Evolutionary conservation across 2,797 vertebrate species (phyloP).

Genomic region (Peromyscus attwateri): DNA sequence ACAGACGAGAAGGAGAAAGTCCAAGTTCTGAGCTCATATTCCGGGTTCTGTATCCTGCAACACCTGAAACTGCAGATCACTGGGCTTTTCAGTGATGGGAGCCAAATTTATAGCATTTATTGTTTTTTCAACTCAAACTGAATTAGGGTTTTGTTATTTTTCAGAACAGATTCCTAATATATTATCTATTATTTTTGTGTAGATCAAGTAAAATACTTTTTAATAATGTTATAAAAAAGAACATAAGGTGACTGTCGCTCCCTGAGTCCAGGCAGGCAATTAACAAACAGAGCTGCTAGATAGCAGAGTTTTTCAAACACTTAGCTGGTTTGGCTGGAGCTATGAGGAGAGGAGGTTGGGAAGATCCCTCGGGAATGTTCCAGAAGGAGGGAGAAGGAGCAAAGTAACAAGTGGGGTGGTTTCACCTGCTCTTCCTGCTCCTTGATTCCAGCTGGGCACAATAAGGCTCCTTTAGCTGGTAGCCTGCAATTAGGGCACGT

Average conservation of each 20-base stretch:
- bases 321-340: neutral
- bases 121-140: neutral
- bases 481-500: slow-evolving; percentile 59
- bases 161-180: neutral
- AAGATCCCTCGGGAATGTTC: neutral
- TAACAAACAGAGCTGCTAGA: neutral
- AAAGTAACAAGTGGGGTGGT: neutral
- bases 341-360: neutral
- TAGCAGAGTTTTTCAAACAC: neutral
- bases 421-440: slow-evolving; percentile 7
- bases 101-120: neutral
- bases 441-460: slow-evolving; percentile 38
- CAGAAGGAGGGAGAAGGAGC: neutral
- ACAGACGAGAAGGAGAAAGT: neutral
- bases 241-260: neutral
- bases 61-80: neutral
- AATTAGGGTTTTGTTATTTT: slow-evolving; percentile 10
- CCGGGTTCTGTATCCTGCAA: neutral
- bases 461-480: slow-evolving; percentile 58
- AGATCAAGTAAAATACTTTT: slow-evolving; percentile 22
- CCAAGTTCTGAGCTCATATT: neutral
- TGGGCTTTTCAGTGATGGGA: neutral
- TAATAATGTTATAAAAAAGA: slow-evolving; percentile 7
- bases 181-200: slow-evolving; percentile 7
- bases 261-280: neutral